Conservation (phyloP, 2,113 vertebrate species). For the Gallinago media region DNA sequence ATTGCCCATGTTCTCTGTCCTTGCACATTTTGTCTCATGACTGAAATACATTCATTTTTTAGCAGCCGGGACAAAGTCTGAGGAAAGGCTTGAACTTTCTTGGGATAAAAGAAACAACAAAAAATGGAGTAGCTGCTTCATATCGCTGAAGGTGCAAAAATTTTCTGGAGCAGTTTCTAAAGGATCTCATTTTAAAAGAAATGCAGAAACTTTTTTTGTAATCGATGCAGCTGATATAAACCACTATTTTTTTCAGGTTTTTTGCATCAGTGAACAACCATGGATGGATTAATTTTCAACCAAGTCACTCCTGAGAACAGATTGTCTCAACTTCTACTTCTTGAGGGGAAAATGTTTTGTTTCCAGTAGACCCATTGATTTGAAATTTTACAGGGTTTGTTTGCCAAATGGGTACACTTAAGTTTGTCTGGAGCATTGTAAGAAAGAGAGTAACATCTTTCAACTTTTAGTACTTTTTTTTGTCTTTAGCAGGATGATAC, state of each 20-base stretch:
- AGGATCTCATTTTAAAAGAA: not conserved
- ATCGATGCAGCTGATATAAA: not conserved
- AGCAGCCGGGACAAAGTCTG: rapidly evolving
- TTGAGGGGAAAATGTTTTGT: not conserved
- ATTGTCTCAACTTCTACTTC: not conserved
- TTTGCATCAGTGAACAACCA: not conserved
- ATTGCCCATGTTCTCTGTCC: not conserved
- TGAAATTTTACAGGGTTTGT: not conserved
- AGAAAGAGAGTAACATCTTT: not conserved
- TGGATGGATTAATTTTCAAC: not conserved
- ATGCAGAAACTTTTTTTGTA: not conserved
- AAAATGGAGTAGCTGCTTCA: not conserved
- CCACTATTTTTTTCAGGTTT: not conserved
- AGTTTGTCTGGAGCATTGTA: not conserved
- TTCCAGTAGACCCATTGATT: not conserved
- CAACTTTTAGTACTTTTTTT: not conserved
- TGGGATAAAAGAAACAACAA: not conserved
- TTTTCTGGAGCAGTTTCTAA: not conserved
- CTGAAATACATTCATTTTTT: not conserved
- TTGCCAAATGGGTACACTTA: not conserved
- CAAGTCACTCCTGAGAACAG: not conserved
- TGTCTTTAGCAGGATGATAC: not conserved
- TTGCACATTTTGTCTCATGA: not conserved
- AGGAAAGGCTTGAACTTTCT: not conserved
- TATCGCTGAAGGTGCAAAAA: not conserved